These are phyloP conservation scores for Craterocephalus amniculus DNA, from an alignment of 2,797 vertebrate species.

Conservation along the genomic window DNA sequence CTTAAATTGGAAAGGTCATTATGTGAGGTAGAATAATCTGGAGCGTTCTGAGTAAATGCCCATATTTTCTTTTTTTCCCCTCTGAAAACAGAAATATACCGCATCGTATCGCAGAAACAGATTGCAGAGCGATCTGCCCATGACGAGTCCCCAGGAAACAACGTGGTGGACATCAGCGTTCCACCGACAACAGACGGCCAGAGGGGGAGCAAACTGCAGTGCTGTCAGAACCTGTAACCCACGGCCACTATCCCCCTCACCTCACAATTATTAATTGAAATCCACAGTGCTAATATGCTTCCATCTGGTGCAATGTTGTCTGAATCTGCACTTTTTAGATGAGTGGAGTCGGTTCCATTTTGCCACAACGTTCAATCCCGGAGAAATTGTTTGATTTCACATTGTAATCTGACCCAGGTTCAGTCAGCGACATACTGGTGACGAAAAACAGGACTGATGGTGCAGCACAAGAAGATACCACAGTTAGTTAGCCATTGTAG, in stretches of 20 bases:
- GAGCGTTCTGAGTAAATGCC: background rate
- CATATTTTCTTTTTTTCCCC: conserved; percentile 1
- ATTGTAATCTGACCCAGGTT: conserved; percentile 70
- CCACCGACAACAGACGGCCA: conserved; percentile 95
- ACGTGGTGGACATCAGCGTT: conserved; percentile 97
- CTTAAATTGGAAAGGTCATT: background rate
- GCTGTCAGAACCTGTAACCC: conserved; percentile 98
- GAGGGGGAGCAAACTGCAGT: conserved; percentile 95
- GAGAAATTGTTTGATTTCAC: conserved; percentile 69
- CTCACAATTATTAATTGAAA: conserved; percentile 75
- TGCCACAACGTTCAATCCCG: conserved; percentile 44
- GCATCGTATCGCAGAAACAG: conserved; percentile 98
- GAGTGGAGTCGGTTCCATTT: conserved; percentile 45
- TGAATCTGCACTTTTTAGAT: conserved; percentile 61
- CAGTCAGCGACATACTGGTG: conserved; percentile 59
- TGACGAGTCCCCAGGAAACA: conserved; percentile 97
- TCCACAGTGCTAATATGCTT: conserved; percentile 62
- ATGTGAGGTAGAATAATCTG: background rate
- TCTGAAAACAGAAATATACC: conserved; percentile 90
- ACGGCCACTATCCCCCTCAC: conserved; percentile 63
- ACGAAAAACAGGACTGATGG: conserved; percentile 72
- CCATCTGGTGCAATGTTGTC: conserved; percentile 55
- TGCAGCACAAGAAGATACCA: conserved; percentile 46
- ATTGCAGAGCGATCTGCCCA: conserved; percentile 94
- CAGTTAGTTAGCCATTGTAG: conserved; percentile 30